Conservation (phyloP, 2,797 vertebrate genomes). For the Ataeniobius toweri region DNA sequence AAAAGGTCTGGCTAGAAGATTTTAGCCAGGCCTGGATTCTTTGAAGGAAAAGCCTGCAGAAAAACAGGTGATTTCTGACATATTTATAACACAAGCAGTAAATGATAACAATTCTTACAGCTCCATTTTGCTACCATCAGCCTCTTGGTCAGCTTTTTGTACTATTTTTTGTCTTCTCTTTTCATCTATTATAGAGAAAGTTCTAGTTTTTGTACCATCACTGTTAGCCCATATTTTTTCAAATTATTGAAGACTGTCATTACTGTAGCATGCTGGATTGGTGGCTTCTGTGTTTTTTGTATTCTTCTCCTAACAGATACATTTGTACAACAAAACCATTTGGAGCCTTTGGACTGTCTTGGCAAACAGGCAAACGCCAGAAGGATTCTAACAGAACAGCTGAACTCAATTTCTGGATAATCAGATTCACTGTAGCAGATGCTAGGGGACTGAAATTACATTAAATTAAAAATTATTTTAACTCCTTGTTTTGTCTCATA, state of each 20-base stretch:
- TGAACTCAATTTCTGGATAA: neutral
- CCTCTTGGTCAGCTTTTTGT: neutral
- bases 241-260: neutral
- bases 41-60: too few relatives aligned
- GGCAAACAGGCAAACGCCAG: neutral
- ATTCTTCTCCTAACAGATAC: too few relatives aligned
- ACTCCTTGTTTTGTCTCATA: neutral
- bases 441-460: neutral
- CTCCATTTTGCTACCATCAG: too few relatives aligned
- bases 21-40: too few relatives aligned
- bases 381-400: neutral
- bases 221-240: neutral
- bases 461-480: neutral
- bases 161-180: neutral
- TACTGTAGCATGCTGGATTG: neutral
- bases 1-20: too few relatives aligned
- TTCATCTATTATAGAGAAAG: neutral
- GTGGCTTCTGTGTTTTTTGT: too few relatives aligned
- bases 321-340: neutral
- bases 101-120: too few relatives aligned
- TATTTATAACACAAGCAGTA: too few relatives aligned
- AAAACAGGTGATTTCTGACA: too few relatives aligned
- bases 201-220: neutral
- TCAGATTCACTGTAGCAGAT: neutral
- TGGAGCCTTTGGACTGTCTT: neutral